Evolutionary conservation across 2,888 invertebrate genomes (phyloP), one percentile per base, ranked within the genome.

Genomic region (Sympetrum striolatum): DNA sequence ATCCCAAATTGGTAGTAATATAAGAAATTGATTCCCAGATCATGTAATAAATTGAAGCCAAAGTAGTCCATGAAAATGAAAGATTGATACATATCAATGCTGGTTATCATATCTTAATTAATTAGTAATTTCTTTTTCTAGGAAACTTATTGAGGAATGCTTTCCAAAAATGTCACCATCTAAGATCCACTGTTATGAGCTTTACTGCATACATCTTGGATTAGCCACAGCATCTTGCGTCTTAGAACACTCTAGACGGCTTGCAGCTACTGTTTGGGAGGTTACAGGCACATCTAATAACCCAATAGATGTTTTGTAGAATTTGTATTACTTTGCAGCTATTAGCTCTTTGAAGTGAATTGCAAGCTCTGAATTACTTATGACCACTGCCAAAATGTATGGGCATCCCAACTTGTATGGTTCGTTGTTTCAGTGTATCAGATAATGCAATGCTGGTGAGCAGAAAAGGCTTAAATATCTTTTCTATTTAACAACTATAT

Each of bases 141-240:
- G 96, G 92, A 95, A 95, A 93, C 93, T 96, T 90, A 95, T 95
- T 15, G 96, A 96, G 92, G 94, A 95, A 0, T 96, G 96, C 93
- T 97, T 97, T 92, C 97, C 97, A 3, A 96, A 96, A 93, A 93
- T 94, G 91, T 93, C 95, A 0, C 93, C 95, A 0, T 94, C 94
- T 58, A 96, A 96, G 94, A 95, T 97, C n/a, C 94, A 95, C 91
- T 96, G 96, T 92, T 96, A 96, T 91, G 98, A 98, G 94, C 94
- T 98, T 91, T 97, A 96, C 92, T 98, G 97, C 93, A 96, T 98
- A 48, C 98, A 98, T 94, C 94, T 98, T 91, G 98, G 98, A 0
- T 94, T 98, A 90, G 96, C 97, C 1, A 97, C 98, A 0, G 96
- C 98, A 0, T 96, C 97, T 2, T 97, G 97, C 91, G 97, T 98